These are phyloP conservation scores for Ficedula albicollis DNA, from an alignment of 2,797 vertebrate genomes.

Conservation along the genomic window DNA sequence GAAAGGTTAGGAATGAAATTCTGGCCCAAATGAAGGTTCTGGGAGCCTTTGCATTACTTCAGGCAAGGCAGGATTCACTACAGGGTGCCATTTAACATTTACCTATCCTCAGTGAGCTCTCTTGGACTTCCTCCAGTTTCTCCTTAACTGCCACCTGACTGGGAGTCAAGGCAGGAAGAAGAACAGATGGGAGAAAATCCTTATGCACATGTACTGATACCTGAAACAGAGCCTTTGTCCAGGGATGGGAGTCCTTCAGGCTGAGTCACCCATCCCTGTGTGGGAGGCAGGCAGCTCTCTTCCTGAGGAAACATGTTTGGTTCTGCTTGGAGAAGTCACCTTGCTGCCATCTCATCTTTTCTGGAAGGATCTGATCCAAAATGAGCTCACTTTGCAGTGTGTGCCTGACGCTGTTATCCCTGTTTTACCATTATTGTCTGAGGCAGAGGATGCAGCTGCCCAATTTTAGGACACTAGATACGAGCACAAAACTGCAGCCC, in stretches of 20 bases:
- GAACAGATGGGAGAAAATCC: conserved; percentile 35
- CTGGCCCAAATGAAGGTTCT: neutral
- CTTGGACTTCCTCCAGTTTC: neutral
- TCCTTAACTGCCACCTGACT: neutral
- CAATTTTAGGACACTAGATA: neutral
- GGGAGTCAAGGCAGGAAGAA: neutral
- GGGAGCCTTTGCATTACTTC: neutral
- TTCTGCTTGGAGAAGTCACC: conserved; percentile 48
- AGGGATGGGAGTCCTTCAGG: neutral
- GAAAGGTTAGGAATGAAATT: neutral
- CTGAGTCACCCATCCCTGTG: conserved; percentile 42
- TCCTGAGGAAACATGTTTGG: conserved; percentile 41
- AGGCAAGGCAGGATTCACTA: neutral
- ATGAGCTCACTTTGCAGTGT: neutral
- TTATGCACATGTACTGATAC: neutral
- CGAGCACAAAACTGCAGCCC: neutral
- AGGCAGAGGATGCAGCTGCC: neutral
- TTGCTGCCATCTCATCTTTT: neutral
- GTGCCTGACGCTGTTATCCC: neutral
- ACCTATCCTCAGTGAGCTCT: neutral
- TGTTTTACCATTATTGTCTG: neutral
- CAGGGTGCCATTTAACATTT: neutral
- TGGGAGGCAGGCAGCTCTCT: conserved; percentile 35
- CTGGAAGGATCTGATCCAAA: neutral
- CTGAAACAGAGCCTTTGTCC: conserved; percentile 15